phyloP scores from a whole-genome alignment of 1,140 invertebrate species.

The Tribolium madens region DNA sequence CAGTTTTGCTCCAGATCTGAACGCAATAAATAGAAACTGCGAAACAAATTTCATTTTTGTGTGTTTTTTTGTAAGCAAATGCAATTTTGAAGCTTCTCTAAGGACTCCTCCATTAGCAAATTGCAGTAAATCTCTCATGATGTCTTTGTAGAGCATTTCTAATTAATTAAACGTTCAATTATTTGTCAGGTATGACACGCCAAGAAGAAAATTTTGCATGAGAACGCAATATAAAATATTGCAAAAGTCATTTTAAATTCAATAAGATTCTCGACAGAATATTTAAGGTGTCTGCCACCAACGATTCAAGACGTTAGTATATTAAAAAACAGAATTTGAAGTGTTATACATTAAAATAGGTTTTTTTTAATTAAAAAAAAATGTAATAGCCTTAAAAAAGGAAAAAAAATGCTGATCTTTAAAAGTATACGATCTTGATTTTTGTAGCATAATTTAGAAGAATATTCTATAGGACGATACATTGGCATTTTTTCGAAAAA shows the following conservation, averaged over 20 bases:
- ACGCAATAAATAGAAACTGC: background rate
- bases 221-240: background rate
- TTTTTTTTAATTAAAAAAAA: too few species aligned
- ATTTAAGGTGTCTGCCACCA: too few species aligned
- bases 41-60: background rate
- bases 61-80: background rate
- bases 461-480: too few species aligned
- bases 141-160: background rate
- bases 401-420: too few species aligned
- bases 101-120: slow-evolving; percentile 18
- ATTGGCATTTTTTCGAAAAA: too few species aligned
- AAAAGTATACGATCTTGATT: too few species aligned
- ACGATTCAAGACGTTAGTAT: too few species aligned
- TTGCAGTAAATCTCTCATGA: slow-evolving; percentile 4
- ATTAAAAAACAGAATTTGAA: too few species aligned
- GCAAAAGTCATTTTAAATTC: slow-evolving; percentile 21
- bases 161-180: slow-evolving; percentile 18
- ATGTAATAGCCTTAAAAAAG: too few species aligned
- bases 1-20: background rate
- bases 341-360: too few species aligned
- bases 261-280: slow-evolving; percentile 8
- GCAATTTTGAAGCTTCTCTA: too few species aligned
- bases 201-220: background rate
- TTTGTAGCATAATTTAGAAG: too few species aligned
- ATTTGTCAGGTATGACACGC: background rate